These are phyloP conservation scores for Leucophenga montana DNA, from an alignment of 2,888 invertebrate genomes.

Conservation along the genomic window DNA sequence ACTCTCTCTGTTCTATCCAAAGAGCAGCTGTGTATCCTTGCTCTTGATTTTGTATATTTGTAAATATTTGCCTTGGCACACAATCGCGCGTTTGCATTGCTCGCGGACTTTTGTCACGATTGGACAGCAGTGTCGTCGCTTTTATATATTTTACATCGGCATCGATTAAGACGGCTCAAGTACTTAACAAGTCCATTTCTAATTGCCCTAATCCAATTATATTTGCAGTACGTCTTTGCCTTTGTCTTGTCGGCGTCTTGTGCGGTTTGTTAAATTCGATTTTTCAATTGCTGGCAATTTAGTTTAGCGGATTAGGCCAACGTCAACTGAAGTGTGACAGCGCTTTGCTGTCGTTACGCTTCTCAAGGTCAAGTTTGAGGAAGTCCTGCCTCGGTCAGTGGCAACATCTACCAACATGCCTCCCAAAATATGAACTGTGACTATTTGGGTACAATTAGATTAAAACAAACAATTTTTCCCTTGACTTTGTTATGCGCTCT, in stretches of 20 bases:
- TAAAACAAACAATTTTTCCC: conserved; percentile 52
- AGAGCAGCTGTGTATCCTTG: too few relatives aligned
- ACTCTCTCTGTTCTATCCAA: background rate
- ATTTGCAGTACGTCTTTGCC: conserved; percentile 26
- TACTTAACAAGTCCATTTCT: conserved; percentile 53
- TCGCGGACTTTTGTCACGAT: conserved; percentile 19
- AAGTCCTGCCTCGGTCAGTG: conserved; percentile 15
- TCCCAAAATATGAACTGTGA: conserved; percentile 20
- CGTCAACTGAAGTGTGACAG: conserved; percentile 40
- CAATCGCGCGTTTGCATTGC: conserved; percentile 43
- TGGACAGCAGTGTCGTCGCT: conserved; percentile 32
- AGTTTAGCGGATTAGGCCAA: conserved; percentile 56
- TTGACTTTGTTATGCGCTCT: conserved; percentile 22
- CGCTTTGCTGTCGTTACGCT: conserved; percentile 21
- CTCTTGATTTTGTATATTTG: conserved; percentile 36
- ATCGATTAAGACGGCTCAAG: conserved; percentile 40
- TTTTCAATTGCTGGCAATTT: conserved; percentile 59
- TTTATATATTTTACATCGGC: conserved; percentile 42
- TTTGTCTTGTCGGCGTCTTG: conserved; percentile 36
- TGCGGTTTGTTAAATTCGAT: conserved; percentile 52
- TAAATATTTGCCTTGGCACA: conserved; percentile 32
- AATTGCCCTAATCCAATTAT: conserved; percentile 68
- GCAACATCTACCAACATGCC: conserved; percentile 31
- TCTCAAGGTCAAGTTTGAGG: conserved; percentile 60
- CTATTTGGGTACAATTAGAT: conserved; percentile 54